Evolutionary conservation across 2,797 vertebrate genomes (phyloP), one percentile per base, ranked within the genome.

Genomic region (Harpagifer antarcticus): DNA sequence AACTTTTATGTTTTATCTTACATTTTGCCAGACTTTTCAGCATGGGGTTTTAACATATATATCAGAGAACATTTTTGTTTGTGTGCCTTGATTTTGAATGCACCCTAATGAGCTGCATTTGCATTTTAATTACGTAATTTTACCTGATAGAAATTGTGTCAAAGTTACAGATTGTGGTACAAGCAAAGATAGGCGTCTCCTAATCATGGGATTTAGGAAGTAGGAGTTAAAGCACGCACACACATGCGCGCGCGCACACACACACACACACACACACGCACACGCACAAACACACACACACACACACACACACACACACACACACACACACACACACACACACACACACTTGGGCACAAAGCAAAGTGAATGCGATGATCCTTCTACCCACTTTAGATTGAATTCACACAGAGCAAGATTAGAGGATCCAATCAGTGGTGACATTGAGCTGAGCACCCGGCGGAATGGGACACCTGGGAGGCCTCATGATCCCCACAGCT

Each of bases 351-450:
- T 20, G 45, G 71, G 64, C 68, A 74, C 47, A 62, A 55, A 44
- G 45, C 56, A 81, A 79, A 84, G 63, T 68, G 56, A 84, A 80
- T 68, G 71, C 1, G 49, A 81, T 84, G 81, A 59, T 74, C 84
- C 75, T 74, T 74, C 58, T 78, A 45, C 61, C 52, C 72, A 81
- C 81, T 89, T 87, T 81, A 90, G 79, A 88, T 92, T 94, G 86
- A 90, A 93, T 90, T 94, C 86, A 83, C 71, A 20, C 54, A 69
- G 79, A 88, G 91, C 74, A 83, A 89, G 94, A 93, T 94, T 93
- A 94, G 78, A 84, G 82, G 81, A 93, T 93, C 88, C 89, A 94
- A 93, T 94, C 92, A 90, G 85, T 76, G 64, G 81, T 90, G 91
- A 94, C 92, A 93, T 86, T 92, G 90, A 93, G 87, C 88, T 78